phyloP scores from a whole-genome alignment of 2,888 invertebrate species.

The Clusia tigrina region DNA sequence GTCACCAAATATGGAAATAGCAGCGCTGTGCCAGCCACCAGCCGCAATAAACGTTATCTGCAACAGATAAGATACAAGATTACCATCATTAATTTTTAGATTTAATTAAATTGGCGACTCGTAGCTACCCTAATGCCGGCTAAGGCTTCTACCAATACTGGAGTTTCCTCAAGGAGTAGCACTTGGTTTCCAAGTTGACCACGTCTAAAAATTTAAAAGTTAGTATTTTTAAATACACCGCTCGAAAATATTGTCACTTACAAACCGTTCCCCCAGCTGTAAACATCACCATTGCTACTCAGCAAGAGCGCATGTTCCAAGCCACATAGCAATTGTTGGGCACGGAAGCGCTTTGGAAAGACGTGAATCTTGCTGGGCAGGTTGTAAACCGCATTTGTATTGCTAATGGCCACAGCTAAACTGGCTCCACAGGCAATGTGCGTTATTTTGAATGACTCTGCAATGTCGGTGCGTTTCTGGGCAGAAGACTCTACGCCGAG shows the following conservation, averaged over 20 bases:
- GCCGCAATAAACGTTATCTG: slow-evolving; percentile 74
- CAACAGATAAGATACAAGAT: slow-evolving; percentile 27
- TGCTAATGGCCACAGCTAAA: slow-evolving; percentile 65
- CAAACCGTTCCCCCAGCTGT: slow-evolving; percentile 86
- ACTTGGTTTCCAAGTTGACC: slow-evolving; percentile 87
- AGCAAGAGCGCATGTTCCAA: slow-evolving; percentile 82
- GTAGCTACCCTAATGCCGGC: slow-evolving; percentile 72
- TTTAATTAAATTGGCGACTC: slow-evolving; percentile 3
- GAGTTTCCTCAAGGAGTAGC: slow-evolving; percentile 68
- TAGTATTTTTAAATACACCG: not conserved
- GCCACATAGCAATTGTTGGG: slow-evolving; percentile 76
- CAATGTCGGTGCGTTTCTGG: slow-evolving; percentile 52
- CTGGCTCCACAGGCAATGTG: slow-evolving; percentile 66
- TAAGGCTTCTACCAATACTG: slow-evolving; percentile 75
- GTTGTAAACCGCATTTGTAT: slow-evolving; percentile 69
- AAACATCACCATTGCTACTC: slow-evolving; percentile 76
- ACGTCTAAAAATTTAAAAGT: slow-evolving; percentile 69
- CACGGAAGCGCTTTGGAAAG: slow-evolving; percentile 66
- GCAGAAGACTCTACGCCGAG: slow-evolving; percentile 39
- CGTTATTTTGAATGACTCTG: slow-evolving; percentile 46
- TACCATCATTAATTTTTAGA: not conserved
- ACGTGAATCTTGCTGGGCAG: slow-evolving; percentile 70
- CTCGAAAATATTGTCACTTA: slow-evolving; percentile 59
- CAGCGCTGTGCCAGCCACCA: slow-evolving; percentile 89
- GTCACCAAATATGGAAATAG: slow-evolving; percentile 80